phyloP scores from a whole-genome alignment of 2,797 vertebrate genomes.

The Protonibea diacanthus region DNA sequence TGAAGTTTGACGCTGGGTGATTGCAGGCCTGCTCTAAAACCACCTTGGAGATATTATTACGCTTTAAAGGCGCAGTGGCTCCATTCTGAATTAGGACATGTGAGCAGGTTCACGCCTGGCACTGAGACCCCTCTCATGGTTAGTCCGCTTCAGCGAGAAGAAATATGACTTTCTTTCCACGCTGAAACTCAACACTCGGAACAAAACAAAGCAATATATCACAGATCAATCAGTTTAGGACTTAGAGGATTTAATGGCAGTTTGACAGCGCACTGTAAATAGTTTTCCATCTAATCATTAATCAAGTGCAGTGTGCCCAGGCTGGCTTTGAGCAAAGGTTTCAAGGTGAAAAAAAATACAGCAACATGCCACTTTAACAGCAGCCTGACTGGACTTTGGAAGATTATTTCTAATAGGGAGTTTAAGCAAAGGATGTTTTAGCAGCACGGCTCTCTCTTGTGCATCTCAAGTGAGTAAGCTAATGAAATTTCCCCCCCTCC shows the following conservation, averaged over 20 bases:
- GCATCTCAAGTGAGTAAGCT: background rate
- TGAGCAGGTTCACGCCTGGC: slow-evolving; percentile 73
- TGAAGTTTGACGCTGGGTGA: slow-evolving; percentile 73
- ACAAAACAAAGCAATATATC: background rate
- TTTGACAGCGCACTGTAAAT: slow-evolving; percentile 57
- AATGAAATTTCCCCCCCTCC: background rate
- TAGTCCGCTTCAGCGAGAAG: slow-evolving; percentile 1
- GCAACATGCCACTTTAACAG: slow-evolving; percentile 9
- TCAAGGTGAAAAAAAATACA: slow-evolving; percentile 34
- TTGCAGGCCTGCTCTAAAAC: slow-evolving; percentile 76
- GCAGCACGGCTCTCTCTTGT: background rate
- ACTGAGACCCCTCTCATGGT: slow-evolving; percentile 2
- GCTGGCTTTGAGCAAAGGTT: slow-evolving; percentile 73
- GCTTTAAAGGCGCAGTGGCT: slow-evolving; percentile 85
- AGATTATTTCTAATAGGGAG: slow-evolving; percentile 8
- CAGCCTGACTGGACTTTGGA: slow-evolving; percentile 37
- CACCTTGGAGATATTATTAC: slow-evolving; percentile 82
- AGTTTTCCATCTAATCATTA: slow-evolving; percentile 77
- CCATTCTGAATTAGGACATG: slow-evolving; percentile 75
- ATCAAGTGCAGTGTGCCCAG: slow-evolving; percentile 53
- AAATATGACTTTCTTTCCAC: slow-evolving; percentile 13
- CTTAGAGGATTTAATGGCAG: slow-evolving; percentile 32
- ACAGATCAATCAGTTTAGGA: background rate
- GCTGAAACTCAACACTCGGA: background rate
- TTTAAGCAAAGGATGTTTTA: slow-evolving; percentile 1